Evolutionary conservation across 1,140 invertebrate genomes (phyloP).

Genomic region (Archivesica marissinica): DNA sequence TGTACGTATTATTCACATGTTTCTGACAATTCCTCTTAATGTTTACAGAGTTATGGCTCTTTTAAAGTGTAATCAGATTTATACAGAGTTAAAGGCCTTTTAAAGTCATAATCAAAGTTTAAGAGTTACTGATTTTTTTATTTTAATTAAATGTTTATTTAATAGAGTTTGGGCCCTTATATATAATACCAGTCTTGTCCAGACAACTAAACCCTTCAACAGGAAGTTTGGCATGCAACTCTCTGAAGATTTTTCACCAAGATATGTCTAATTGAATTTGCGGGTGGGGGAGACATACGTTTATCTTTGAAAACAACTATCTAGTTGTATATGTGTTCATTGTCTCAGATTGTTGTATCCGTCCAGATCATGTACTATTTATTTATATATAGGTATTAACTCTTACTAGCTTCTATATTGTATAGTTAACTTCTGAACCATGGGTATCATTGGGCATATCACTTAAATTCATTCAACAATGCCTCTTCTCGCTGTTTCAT

Average conservation of each 20-base stretch:
- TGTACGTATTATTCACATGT: too few relatives aligned
- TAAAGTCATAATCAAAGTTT: too few relatives aligned
- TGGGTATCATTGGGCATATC: not conserved
- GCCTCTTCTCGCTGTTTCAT: not conserved
- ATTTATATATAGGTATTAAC: not conserved
- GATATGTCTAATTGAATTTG: not conserved
- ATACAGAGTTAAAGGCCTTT: too few relatives aligned
- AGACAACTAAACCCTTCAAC: not conserved
- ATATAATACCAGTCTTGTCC: not conserved
- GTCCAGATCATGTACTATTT: not conserved
- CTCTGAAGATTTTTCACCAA: not conserved
- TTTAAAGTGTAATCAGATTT: too few relatives aligned
- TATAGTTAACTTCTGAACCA: not conserved
- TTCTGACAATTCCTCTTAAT: too few relatives aligned
- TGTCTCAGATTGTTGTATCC: slow-evolving; percentile 7
- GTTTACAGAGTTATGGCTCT: too few relatives aligned
- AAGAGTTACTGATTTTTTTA: too few relatives aligned
- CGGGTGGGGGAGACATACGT: not conserved
- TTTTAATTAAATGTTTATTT: too few relatives aligned
- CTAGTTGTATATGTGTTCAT: slow-evolving; percentile 1
- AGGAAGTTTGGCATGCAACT: not conserved
- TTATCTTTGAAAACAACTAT: not conserved
- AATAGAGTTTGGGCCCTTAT: too few relatives aligned
- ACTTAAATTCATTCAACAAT: not conserved
- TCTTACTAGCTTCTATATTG: not conserved